phyloP scores from a whole-genome alignment of 1,140 invertebrate genomes.

The Lineus longissimus region DNA sequence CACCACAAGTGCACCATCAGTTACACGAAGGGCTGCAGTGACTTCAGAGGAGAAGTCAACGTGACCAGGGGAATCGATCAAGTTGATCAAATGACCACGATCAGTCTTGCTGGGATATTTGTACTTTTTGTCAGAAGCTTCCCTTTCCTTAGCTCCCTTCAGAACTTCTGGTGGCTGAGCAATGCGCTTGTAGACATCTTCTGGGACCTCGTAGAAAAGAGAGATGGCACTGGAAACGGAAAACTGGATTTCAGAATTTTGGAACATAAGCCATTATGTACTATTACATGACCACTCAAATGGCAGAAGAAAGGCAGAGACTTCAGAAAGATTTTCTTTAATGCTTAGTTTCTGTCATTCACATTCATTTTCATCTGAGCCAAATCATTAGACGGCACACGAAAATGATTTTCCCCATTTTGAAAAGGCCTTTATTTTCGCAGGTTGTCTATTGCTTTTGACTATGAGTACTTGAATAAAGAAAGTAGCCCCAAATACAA shows the following conservation, averaged over 20 bases:
- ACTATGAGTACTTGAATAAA: too few relatives aligned
- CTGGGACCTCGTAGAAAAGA: slow-evolving; percentile 93
- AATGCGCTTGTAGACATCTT: slow-evolving; percentile 39
- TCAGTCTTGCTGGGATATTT: slow-evolving; percentile 58
- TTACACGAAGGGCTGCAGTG: slow-evolving; percentile 96
- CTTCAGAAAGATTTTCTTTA: slow-evolving; percentile 14
- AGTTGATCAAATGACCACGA: slow-evolving; percentile 81
- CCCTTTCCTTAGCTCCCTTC: slow-evolving; percentile 84
- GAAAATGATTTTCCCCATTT: too few relatives aligned
- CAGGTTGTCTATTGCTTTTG: too few relatives aligned
- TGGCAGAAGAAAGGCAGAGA: not conserved
- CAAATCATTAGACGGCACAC: too few relatives aligned
- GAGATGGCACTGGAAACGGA: slow-evolving; percentile 79
- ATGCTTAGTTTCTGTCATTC: too few relatives aligned
- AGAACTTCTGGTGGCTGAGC: slow-evolving; percentile 67
- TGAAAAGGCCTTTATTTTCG: too few relatives aligned
- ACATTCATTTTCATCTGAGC: too few relatives aligned
- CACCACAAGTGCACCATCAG: slow-evolving; percentile 97
- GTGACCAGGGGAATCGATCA: slow-evolving; percentile 98
- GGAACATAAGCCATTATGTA: too few relatives aligned
- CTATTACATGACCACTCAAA: slow-evolving; percentile 37
- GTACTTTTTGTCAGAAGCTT: slow-evolving; percentile 63
- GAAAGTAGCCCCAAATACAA: too few relatives aligned
- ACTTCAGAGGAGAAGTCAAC: slow-evolving; percentile 99
- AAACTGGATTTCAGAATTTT: slow-evolving; percentile 28